Evolutionary conservation across 2,888 invertebrate genomes (phyloP), one percentile per base, ranked within the genome.

Genomic region (Melanargia galathea): DNA sequence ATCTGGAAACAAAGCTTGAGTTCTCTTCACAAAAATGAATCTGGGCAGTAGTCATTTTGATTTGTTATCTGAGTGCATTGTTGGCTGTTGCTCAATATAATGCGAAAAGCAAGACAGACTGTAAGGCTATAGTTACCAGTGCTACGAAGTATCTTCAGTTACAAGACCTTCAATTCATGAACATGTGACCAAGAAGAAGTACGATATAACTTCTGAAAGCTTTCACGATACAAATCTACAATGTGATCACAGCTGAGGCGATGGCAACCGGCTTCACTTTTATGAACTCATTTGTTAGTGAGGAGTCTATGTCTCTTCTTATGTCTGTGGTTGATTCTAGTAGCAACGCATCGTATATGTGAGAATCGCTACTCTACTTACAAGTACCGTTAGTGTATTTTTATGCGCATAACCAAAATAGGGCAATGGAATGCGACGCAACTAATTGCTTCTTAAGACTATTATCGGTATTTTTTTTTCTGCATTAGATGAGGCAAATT

Each of bases 391-490:
- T 56, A 62, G 46, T 45, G 45, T 7, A 48, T 55, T 62, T 62
- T 56, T 62, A 62, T 62, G 56, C n/a, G 61, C 61, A 48, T 35
- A n/a, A 46, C 61, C 61, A 62, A 62, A 56, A 49, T 62, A 56
- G 62, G 55, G 38, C 26, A 62, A 48, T 38, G 62, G 20, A 48
- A 58, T 58, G 46, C n/a, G 20, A 33, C 24, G 52, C n/a, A 38
- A 38, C 16, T 18, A 51, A 51, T 51, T 3, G 30, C 20, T 48
- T 48, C 11, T 48, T 33, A 30, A 13, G 33, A 52, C 35, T 33
- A 35, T 52, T 20, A 52, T 52, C 11, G 5, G 11, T 35, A 13
- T 35, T 13, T 52, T 20, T 30, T 30, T 33, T 48, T 26, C 11
- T 51, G 18, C 7, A 18, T 26, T 51, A 51, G 30, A 16, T 18